Evolutionary conservation across 2,888 invertebrate genomes (phyloP).

Genomic region (Campoplex capitator): DNA sequence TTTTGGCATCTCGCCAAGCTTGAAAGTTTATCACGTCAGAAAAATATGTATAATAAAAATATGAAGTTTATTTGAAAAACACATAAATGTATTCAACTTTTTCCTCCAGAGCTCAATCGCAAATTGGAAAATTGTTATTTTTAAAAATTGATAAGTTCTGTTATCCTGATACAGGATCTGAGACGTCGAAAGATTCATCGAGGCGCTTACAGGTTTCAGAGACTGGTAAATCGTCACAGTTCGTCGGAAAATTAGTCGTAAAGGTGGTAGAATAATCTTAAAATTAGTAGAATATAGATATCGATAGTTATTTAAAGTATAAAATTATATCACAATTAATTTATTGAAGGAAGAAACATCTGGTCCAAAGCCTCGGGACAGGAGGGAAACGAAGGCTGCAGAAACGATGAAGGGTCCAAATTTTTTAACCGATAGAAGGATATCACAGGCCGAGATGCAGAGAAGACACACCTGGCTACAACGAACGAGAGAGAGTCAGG

Average conservation of each 20-base stretch:
- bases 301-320: not conserved
- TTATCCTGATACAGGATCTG: slow-evolving; percentile 32
- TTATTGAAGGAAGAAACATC: slow-evolving; percentile 31
- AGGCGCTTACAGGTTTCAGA: slow-evolving; percentile 16
- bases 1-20: not conserved
- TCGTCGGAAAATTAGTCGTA: slow-evolving; percentile 15
- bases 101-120: not conserved
- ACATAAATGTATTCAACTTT: not conserved
- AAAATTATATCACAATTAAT: not conserved
- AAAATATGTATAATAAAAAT: not conserved
- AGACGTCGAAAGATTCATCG: slow-evolving; percentile 18
- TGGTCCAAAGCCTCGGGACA: slow-evolving; percentile 10
- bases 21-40: not conserved
- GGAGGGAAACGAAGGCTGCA: slow-evolving; percentile 32
- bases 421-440: slow-evolving; percentile 71
- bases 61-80: too few species aligned
- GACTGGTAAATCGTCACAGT: slow-evolving; percentile 7
- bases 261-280: not conserved
- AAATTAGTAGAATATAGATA: not conserved
- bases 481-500: slow-evolving; percentile 68
- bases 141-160: not conserved
- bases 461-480: slow-evolving; percentile 73
- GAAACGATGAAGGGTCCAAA: slow-evolving; percentile 44
- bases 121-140: too few species aligned
- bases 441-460: slow-evolving; percentile 72